These are phyloP conservation scores for Scaptomyza cyrtandrae DNA, from an alignment of 2,888 invertebrate genomes.

Conservation along the genomic window DNA sequence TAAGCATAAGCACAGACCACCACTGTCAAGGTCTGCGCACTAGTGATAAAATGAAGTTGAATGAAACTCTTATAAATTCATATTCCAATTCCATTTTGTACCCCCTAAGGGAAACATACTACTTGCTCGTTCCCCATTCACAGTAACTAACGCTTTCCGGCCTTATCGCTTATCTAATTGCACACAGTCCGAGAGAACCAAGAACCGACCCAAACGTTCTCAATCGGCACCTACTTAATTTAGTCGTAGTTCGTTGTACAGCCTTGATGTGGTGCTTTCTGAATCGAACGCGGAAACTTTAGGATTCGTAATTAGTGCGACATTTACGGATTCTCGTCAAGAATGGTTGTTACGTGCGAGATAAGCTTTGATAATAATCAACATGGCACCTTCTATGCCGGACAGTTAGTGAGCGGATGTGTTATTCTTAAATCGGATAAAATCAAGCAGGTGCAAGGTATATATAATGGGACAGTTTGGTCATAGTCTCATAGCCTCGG, in stretches of 20 bases:
- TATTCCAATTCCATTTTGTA: conserved; percentile 54
- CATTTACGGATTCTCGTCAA: conserved; percentile 10
- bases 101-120: conserved; percentile 25
- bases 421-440: conserved; percentile 76
- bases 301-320: conserved; percentile 5
- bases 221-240: conserved; percentile 38
- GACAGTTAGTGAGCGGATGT: conserved; percentile 80
- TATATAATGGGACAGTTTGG: background rate
- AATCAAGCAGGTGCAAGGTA: conserved; percentile 81
- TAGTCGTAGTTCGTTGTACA: conserved; percentile 55
- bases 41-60: conserved; percentile 41
- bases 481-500: conserved; percentile 19
- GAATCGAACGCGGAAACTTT: conserved; percentile 2
- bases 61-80: conserved; percentile 49
- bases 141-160: conserved; percentile 16
- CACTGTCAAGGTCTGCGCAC: conserved; percentile 59
- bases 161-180: conserved; percentile 70
- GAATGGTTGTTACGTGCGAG: conserved; percentile 82
- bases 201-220: conserved; percentile 20
- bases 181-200: conserved; percentile 25
- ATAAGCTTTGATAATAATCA: conserved; percentile 83
- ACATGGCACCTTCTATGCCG: conserved; percentile 81
- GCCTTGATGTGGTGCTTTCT: conserved; percentile 31
- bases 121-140: conserved; percentile 12
- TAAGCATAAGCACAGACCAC: conserved; percentile 10